phyloP scores from a whole-genome alignment of 2,888 invertebrate species.

The Sepioteuthis lessoniana region DNA sequence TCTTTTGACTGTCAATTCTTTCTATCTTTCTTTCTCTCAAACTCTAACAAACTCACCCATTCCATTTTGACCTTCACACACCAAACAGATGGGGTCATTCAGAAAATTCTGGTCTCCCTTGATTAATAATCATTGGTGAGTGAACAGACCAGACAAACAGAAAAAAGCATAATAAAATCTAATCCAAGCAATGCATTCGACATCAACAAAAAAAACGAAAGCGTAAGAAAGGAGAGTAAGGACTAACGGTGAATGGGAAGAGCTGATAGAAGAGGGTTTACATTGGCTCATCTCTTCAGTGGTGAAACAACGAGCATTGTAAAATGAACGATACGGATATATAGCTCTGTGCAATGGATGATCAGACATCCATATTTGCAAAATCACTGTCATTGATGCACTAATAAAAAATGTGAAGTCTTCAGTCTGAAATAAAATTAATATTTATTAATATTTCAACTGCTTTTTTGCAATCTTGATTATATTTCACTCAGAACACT shows the following conservation, averaged over 20 bases:
- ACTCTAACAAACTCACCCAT: not conserved
- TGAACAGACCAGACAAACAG: conserved; percentile 33
- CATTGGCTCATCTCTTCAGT: not conserved
- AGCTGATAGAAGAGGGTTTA: not conserved
- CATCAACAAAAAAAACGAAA: not conserved
- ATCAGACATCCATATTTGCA: conserved; percentile 17
- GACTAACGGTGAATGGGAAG: not conserved
- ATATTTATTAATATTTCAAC: not conserved
- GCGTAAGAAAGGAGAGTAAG: not conserved
- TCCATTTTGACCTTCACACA: not conserved
- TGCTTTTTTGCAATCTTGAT: not conserved
- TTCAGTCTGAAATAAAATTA: not conserved
- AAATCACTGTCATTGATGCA: not conserved
- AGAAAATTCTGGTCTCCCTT: not conserved
- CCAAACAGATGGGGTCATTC: conserved; percentile 33
- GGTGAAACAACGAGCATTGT: not conserved
- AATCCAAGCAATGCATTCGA: conserved; percentile 33
- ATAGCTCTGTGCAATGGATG: not conserved
- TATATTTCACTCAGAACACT: not conserved
- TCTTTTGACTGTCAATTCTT: not conserved
- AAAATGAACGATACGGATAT: not conserved
- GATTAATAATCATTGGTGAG: conserved; percentile 1
- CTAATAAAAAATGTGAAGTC: not conserved
- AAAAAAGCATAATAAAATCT: conserved; percentile 4
- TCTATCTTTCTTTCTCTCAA: not conserved